Evolutionary conservation across 2,888 invertebrate species (phyloP).

Genomic region (Tromatobia lineatoria): DNA sequence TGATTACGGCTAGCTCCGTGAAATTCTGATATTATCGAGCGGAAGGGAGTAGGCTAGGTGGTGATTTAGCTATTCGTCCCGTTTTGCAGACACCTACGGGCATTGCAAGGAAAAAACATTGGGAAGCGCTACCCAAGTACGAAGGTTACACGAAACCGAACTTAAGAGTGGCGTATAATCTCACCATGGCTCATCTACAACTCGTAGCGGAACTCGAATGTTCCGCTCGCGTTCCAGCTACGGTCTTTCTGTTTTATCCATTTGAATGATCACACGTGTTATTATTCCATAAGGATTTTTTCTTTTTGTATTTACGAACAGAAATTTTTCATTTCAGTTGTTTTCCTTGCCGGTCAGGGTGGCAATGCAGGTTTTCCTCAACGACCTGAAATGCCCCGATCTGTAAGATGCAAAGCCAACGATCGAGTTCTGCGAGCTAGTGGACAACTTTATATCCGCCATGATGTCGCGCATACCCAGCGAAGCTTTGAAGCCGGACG

Average conservation of each 20-base stretch:
- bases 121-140: slow-evolving; percentile 54
- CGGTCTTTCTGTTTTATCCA: too few relatives aligned
- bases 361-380: too few relatives aligned
- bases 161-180: slow-evolving; percentile 57
- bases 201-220: slow-evolving; percentile 39
- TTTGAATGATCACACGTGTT: too few relatives aligned
- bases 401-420: too few relatives aligned
- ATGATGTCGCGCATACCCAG: slow-evolving; percentile 14
- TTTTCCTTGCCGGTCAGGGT: too few relatives aligned
- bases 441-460: neutral
- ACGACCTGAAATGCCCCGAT: too few relatives aligned
- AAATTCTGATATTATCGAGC: neutral
- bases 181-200: slow-evolving; percentile 58
- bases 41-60: neutral
- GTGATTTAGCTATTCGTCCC: too few relatives aligned
- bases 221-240: slow-evolving; percentile 62
- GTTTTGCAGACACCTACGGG: slow-evolving; percentile 68
- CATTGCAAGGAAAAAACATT: slow-evolving; percentile 58
- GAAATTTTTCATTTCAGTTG: too few relatives aligned
- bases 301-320: neutral
- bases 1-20: neutral
- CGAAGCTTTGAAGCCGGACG: neutral
- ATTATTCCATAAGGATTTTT: neutral
- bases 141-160: slow-evolving; percentile 50
- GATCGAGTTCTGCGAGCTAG: neutral